Conservation (phyloP, 2,888 invertebrate species). For the Lathronympha strigana region DNA sequence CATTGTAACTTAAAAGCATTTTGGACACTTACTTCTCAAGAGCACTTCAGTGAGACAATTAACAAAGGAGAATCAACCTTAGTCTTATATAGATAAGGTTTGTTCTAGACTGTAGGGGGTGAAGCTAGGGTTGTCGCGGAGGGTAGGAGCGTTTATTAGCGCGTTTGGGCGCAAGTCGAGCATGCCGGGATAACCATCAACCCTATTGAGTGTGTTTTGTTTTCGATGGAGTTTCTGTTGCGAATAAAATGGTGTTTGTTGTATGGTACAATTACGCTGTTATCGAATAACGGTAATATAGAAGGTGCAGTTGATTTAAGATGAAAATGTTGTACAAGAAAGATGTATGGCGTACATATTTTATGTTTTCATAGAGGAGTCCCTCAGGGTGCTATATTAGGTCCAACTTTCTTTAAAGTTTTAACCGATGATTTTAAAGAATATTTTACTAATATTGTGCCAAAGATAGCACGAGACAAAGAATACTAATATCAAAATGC, state of each 20-base stretch:
- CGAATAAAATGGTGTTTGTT: slow-evolving; percentile 38
- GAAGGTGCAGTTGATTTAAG: background rate
- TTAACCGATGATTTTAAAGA: no score
- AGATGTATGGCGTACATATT: no score
- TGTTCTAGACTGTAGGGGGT: slow-evolving; percentile 37
- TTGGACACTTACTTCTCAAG: slow-evolving; percentile 37
- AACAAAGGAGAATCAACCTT: slow-evolving; percentile 5
- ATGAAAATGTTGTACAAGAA: no score
- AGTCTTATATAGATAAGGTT: background rate
- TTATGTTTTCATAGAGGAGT: no score
- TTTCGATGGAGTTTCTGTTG: slow-evolving; percentile 48
- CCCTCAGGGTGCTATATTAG: no score
- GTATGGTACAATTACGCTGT: slow-evolving; percentile 28
- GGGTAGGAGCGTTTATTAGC: slow-evolving; percentile 77
- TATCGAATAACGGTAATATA: slow-evolving; percentile 1
- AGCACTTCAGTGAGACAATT: slow-evolving; percentile 19
- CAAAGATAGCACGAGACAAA: no score
- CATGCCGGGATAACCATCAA: slow-evolving; percentile 75
- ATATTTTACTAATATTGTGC: no score
- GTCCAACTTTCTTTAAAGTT: no score
- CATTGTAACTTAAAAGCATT: slow-evolving; percentile 42
- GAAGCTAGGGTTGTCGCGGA: slow-evolving; percentile 49
- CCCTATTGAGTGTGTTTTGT: slow-evolving; percentile 60
- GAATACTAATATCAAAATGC: no score
- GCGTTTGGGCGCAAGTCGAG: slow-evolving; percentile 70